Evolutionary conservation across 2,888 invertebrate species (phyloP), one percentile per base, ranked within the genome.

Genomic region (Nemotelus nigrinus): DNA sequence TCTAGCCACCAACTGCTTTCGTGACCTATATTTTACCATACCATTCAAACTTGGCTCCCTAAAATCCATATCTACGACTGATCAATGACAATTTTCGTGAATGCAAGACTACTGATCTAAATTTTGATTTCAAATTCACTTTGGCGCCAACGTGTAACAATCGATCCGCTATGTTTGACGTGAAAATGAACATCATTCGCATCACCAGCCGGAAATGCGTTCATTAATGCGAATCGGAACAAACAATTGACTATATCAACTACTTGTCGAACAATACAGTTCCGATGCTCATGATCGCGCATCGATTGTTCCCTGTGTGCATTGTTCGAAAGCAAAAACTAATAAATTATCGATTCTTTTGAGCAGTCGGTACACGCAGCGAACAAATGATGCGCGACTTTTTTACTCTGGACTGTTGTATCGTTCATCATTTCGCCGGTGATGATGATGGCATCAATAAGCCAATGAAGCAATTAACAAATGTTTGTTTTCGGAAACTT

Each of bases 401-500:
- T 25, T 45, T 74, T 60, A n/a, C 63, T 43, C 5, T 7, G 39
- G n/a, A 39, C 8, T 25, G 25, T 39, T 60, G 3, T 10, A 8
- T 39, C 71, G 58, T 44, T 57, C 8, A 25, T 3, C 74, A 60
- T 47, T 25, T 25, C 25, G 25, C 25, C 25, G 25, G 1, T 25
- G 7, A 57, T 45, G 48, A 76, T 44, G 57, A 76, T 43, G 47
- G 6, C 65, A 25, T 25, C 25, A 25, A 25, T 25, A 25, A 1
- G 25, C 58, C 58, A 76, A 76, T 76, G 68, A 67, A 76, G 76
- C 76, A 76, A 76, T 76, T 76, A 76, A 58, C 47, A 60, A 60
- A 68, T 65, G 67, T 76, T 58, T 76, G 68, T 76, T 76, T 76
- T 68, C 67, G 58, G 48, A 47, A 74, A 74, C 74, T 76, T 76